Percentiles rank a stretch among this genome's conserved stretches.
These are phyloP conservation scores for Mastomys natalensis DNA, from an alignment of 2,113 vertebrate genomes.

Conservation along the genomic window DNA sequence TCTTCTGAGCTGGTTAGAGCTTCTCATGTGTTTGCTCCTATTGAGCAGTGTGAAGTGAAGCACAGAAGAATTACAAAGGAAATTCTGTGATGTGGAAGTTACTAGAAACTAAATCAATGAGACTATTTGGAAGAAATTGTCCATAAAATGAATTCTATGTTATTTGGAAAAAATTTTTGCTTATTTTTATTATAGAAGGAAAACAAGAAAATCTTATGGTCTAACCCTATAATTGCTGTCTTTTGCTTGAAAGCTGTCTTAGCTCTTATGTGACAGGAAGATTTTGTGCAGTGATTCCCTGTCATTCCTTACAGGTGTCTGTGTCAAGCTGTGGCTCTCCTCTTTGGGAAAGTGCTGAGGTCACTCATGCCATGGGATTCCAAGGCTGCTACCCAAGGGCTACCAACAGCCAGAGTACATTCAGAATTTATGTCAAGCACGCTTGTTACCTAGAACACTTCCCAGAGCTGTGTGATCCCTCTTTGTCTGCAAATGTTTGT, in stretches of 20 bases:
- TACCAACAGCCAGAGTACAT: background rate
- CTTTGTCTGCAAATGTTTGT: background rate
- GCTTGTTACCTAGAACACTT: background rate
- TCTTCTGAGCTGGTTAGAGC: background rate
- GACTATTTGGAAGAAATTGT: background rate
- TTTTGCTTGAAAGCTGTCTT: background rate
- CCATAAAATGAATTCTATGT: background rate
- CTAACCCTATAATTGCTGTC: background rate
- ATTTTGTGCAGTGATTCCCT: background rate
- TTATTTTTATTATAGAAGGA: background rate
- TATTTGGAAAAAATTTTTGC: background rate
- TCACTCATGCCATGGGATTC: background rate
- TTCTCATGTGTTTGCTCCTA: background rate
- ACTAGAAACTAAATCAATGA: background rate
- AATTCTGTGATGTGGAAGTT: background rate
- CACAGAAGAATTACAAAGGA: background rate
- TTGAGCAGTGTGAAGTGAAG: conserved; percentile 14
- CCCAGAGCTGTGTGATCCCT: background rate
- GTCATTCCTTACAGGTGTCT: background rate
- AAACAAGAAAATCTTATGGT: background rate
- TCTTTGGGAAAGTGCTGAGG: background rate
- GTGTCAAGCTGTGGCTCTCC: background rate
- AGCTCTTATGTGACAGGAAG: background rate
- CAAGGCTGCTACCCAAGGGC: background rate
- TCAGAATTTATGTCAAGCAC: background rate